Evolutionary conservation across 2,113 vertebrate genomes (phyloP), one percentile per base, ranked within the genome.

Genomic region (Oryzias curvinotus): DNA sequence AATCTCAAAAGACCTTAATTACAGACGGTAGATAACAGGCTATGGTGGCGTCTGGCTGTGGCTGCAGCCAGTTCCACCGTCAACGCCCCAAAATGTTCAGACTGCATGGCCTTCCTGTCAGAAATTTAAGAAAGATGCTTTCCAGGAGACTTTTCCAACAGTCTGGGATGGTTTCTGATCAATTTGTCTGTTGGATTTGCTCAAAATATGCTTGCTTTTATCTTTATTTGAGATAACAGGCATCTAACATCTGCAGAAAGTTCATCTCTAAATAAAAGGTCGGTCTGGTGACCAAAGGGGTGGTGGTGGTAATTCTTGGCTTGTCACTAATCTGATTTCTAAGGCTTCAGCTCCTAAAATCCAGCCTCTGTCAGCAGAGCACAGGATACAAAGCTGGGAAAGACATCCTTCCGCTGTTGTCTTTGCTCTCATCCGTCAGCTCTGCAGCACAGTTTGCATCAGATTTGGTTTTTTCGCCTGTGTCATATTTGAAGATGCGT

Each of bases 351-450:
- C 72, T 64, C 62, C 64, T 56, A 51, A 62, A 86, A 83, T 71
- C 13, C 62, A 70, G 70, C 73, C 62, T 70, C 67, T 28, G 84
- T 90, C 89, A 91, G 89, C 89, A 90, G 73, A 87, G 78, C 65
- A 75, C 56, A 76, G 78, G 85, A 85, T 82, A 70, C 77, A 71
- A 67, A 80, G 78, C 45, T 82, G 88, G 90, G 89, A 90, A 90
- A 85, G 83, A 82, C 53, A 43, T 88, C 78, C 85, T 89, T 87
- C 86, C 89, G 82, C 68, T 79, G 66, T 77, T 68, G 60, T 51
- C 43, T 58, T 62, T 51, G 45, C 59, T 66, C 26, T 53, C 25
- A 18, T 62, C 62, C 25, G 19, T 75, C 58, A 42, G 43, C 51
- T 67, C 28, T 52, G 3, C 36, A 36, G 8, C 36, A 12, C 8